These are phyloP conservation scores for Dryomyza anilis DNA, from an alignment of 2,888 invertebrate genomes.

Conservation along the genomic window DNA sequence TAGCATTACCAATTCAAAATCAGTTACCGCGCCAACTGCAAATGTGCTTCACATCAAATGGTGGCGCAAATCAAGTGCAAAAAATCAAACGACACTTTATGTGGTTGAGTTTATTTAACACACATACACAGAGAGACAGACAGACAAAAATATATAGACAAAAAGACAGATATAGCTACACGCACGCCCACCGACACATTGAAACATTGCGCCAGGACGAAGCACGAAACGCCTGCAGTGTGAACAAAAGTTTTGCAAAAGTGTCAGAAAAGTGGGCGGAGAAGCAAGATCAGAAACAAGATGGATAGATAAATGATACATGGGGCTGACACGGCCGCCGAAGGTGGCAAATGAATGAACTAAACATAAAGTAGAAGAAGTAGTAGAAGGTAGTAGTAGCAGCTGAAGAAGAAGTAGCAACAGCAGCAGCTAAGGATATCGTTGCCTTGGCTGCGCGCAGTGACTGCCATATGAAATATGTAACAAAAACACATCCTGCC, in stretches of 20 bases:
- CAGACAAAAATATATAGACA: too few species aligned
- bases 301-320: slow-evolving; percentile 26
- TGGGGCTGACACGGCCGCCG: slow-evolving; percentile 8
- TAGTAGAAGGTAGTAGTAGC: slow-evolving; percentile 26
- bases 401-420: slow-evolving; percentile 8
- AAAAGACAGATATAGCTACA: background rate
- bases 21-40: too few species aligned
- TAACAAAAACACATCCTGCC: slow-evolving; percentile 51
- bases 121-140: slow-evolving; percentile 3
- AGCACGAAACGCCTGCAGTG: slow-evolving; percentile 49
- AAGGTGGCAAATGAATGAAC: slow-evolving; percentile 17
- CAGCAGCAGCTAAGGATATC: slow-evolving; percentile 27
- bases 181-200: background rate
- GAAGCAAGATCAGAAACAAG: slow-evolving; percentile 11
- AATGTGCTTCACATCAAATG: too few species aligned
- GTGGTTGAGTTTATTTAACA: background rate
- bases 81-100: slow-evolving; percentile 6
- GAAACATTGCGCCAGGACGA: too few species aligned
- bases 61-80: background rate
- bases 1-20: too few species aligned
- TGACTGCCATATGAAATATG: slow-evolving; percentile 40
- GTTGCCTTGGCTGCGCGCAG: slow-evolving; percentile 11
- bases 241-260: slow-evolving; percentile 49
- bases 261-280: slow-evolving; percentile 51
- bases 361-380: slow-evolving; percentile 18